Percentiles rank a stretch among this genome's conserved stretches.
Evolutionary conservation across 2,113 vertebrate species (phyloP).

Genomic region (Apistogramma diplotaenia): DNA sequence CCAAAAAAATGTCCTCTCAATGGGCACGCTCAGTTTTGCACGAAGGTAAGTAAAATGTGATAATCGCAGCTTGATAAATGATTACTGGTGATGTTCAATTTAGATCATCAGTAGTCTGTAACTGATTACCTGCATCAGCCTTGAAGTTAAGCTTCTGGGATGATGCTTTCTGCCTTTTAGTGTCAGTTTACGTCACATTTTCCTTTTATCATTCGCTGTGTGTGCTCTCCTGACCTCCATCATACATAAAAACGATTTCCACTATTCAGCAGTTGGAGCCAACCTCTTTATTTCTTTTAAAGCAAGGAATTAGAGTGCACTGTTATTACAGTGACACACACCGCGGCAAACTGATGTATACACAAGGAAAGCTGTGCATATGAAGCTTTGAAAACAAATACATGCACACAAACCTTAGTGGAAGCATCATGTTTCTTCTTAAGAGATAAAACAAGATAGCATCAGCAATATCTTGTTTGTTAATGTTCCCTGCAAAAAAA

Average conservation of each 20-base stretch:
- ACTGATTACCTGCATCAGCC: neutral
- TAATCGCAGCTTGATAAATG: neutral
- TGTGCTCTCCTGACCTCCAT: neutral
- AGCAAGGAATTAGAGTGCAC: neutral
- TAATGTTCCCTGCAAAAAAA: neutral
- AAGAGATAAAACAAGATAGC: neutral
- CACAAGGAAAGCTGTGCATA: neutral
- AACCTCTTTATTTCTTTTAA: neutral
- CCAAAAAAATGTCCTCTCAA: neutral
- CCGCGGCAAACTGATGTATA: neutral
- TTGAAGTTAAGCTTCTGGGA: neutral
- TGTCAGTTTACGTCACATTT: neutral
- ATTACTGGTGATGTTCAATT: constrained; percentile 3
- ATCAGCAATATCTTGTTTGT: neutral
- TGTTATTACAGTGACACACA: neutral
- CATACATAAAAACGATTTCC: neutral
- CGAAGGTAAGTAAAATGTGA: neutral
- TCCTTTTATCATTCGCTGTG: neutral
- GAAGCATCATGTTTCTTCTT: neutral
- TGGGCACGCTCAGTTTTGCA: neutral
- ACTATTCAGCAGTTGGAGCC: neutral
- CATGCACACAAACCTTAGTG: neutral
- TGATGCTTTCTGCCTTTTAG: neutral
- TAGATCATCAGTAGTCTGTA: constrained; percentile 1
- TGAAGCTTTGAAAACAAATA: neutral